A percentile compares a stretch with the other conserved stretches of the same genome.
phyloP scores from a whole-genome alignment of 2,113 vertebrate genomes.

The Ophthalmotilapia sp. region DNA sequence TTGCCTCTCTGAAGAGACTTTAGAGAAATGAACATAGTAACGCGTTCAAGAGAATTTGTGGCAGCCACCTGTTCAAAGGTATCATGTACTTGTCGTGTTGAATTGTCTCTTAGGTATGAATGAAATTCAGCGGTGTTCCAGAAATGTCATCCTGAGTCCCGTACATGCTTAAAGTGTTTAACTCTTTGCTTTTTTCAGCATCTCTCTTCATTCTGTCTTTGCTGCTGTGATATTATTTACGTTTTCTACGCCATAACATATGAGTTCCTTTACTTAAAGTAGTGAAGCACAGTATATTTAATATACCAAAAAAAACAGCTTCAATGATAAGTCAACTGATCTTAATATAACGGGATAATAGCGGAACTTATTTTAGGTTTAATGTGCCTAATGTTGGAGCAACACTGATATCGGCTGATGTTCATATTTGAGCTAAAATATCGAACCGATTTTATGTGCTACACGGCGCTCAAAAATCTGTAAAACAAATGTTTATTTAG shows the following conservation, averaged over 20 bases:
- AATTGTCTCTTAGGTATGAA: neutral
- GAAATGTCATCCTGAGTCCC: neutral
- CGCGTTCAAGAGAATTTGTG: neutral
- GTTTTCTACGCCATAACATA: rapidly evolving
- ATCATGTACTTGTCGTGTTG: neutral
- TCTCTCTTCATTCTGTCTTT: neutral
- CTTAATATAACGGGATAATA: neutral
- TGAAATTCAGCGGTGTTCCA: neutral
- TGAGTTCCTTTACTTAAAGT: neutral
- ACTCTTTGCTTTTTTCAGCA: neutral
- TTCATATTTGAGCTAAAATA: neutral
- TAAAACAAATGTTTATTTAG: neutral
- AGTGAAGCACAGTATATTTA: neutral
- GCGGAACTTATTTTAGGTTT: rapidly evolving
- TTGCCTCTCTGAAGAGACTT: neutral
- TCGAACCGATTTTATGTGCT: rapidly evolving
- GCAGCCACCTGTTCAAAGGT: neutral
- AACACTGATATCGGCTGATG: neutral
- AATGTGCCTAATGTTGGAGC: neutral
- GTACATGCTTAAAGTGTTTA: neutral
- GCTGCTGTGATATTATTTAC: neutral
- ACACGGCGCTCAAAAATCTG: neutral
- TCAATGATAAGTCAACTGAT: neutral
- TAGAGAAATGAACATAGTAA: neutral
- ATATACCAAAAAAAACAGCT: neutral